Percentiles rank a stretch among this genome's conserved stretches.
phyloP scores from a whole-genome alignment of 2,797 vertebrate genomes.

The Lithobates sylvaticus region DNA sequence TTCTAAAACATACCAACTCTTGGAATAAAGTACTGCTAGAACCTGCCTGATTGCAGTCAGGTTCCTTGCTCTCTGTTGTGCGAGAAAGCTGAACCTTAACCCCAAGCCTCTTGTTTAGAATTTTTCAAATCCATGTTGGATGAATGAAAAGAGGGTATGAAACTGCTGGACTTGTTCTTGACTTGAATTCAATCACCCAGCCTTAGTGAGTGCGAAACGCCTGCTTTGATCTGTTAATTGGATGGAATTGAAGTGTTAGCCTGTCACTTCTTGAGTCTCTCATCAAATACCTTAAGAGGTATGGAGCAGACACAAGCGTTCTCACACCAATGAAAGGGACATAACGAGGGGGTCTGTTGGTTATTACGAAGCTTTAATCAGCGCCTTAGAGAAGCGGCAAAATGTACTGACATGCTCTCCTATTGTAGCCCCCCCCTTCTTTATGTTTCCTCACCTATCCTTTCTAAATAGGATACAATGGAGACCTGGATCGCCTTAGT shows the following conservation, averaged over 20 bases:
- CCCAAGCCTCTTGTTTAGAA: slow-evolving; percentile 89
- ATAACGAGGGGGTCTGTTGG: slow-evolving; percentile 81
- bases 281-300: slow-evolving; percentile 90
- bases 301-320: slow-evolving; percentile 81
- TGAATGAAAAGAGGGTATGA: slow-evolving; percentile 74
- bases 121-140: slow-evolving; percentile 70
- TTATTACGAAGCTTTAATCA: slow-evolving; percentile 82
- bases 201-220: slow-evolving; percentile 84
- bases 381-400: slow-evolving; percentile 50
- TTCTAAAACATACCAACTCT: neutral
- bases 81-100: slow-evolving; percentile 84
- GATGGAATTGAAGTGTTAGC: slow-evolving; percentile 97
- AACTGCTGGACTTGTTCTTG: slow-evolving; percentile 81
- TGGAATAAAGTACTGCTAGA: slow-evolving; percentile 15
- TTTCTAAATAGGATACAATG: neutral
- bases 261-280: slow-evolving; percentile 92
- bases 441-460: slow-evolving; percentile 28
- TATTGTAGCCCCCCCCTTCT: slow-evolving; percentile 18
- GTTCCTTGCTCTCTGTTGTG: slow-evolving; percentile 74
- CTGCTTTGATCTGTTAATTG: slow-evolving; percentile 99
- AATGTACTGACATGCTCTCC: slow-evolving; percentile 8
- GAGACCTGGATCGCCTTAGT: neutral
- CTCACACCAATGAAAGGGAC: slow-evolving; percentile 85
- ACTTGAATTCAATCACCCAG: slow-evolving; percentile 87
- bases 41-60: slow-evolving; percentile 50